A percentile compares a stretch with the other conserved stretches of the same genome.
Evolutionary conservation across 2,888 invertebrate species (phyloP).

Genomic region (Scaptomyza parva): DNA sequence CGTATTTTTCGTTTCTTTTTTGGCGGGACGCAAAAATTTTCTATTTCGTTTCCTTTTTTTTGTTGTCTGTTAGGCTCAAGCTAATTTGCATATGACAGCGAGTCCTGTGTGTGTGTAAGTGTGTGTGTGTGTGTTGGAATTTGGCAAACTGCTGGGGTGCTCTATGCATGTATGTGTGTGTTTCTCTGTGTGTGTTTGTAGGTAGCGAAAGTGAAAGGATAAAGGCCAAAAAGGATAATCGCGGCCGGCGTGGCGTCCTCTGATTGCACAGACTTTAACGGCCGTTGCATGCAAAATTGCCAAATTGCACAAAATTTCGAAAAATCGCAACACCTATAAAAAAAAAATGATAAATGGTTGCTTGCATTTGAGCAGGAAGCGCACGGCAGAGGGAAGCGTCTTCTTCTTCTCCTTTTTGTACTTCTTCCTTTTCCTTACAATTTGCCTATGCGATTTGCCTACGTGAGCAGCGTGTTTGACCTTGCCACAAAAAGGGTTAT

Average conservation of each 20-base stretch:
- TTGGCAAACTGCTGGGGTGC: slow-evolving; percentile 66
- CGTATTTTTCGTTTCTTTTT: slow-evolving; percentile 50
- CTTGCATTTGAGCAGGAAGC: slow-evolving; percentile 44
- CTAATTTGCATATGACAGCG: slow-evolving; percentile 76
- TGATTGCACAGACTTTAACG: slow-evolving; percentile 62
- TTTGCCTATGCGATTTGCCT: slow-evolving; percentile 75
- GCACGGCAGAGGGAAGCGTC: neutral
- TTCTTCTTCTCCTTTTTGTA: neutral
- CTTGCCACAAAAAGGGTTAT: slow-evolving; percentile 50
- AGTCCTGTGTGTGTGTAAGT: slow-evolving; percentile 41
- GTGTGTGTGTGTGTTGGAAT: slow-evolving; percentile 63
- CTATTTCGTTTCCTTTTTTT: slow-evolving; percentile 38
- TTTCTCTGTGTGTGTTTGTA: slow-evolving; percentile 45
- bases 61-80: slow-evolving; percentile 47
- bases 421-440: slow-evolving; percentile 5
- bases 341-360: slow-evolving; percentile 71
- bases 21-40: slow-evolving; percentile 65
- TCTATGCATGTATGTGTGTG: slow-evolving; percentile 26
- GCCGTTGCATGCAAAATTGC: slow-evolving; percentile 71
- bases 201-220: slow-evolving; percentile 79
- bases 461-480: slow-evolving; percentile 53
- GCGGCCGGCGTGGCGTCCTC: slow-evolving; percentile 37
- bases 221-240: slow-evolving; percentile 67
- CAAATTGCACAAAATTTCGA: slow-evolving; percentile 61
- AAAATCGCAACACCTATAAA: slow-evolving; percentile 29